Percentiles rank a stretch among this genome's conserved stretches.
Evolutionary conservation across 2,888 invertebrate genomes (phyloP).

Genomic region (Germaria angustata): DNA sequence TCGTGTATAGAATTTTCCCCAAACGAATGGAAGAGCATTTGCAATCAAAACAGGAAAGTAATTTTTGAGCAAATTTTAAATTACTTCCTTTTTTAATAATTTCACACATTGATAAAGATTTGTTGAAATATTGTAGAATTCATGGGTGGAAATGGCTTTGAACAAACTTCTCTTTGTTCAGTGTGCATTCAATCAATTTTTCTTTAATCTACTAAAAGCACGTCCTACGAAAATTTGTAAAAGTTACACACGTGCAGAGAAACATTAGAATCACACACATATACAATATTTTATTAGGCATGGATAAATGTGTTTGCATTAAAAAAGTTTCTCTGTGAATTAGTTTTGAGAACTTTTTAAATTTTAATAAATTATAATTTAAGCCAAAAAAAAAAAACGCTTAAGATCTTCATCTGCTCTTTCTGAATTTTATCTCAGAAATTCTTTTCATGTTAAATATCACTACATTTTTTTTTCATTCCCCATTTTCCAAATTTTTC

Average conservation of each 20-base stretch:
- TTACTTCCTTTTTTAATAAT: constrained; percentile 33
- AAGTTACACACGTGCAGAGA: background rate
- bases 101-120: constrained; percentile 11
- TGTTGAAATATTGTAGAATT: constrained; percentile 6
- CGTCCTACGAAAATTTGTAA: constrained; percentile 28
- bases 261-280: background rate
- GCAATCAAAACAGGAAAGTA: background rate
- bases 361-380: background rate
- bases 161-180: background rate
- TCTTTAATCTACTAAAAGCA: constrained; percentile 44
- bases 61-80: constrained; percentile 15
- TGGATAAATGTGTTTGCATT: background rate
- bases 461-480: background rate
- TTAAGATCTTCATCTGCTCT: no score
- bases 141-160: constrained; percentile 1
- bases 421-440: no score
- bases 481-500: background rate
- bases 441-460: no score
- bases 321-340: background rate
- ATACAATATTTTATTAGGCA: background rate
- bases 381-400: no score
- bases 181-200: constrained; percentile 19
- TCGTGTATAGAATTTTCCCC: background rate
- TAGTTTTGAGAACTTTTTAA: background rate
- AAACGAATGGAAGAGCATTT: background rate